These are phyloP conservation scores for pig (Sus scrofa) DNA, from an alignment of 2,113 vertebrate genomes.

Conservation along the genomic window DNA sequence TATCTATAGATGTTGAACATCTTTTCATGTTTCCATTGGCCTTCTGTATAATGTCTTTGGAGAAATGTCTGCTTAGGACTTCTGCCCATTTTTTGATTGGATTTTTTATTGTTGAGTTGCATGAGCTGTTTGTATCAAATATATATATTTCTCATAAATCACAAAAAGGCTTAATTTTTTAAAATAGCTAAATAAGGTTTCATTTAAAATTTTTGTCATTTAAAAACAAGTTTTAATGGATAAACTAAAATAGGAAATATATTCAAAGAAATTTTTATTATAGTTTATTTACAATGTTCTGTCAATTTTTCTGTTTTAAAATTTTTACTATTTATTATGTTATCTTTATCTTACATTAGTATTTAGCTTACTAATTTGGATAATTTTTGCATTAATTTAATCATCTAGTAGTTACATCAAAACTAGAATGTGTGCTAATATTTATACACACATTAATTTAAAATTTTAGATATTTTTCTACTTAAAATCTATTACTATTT, in stretches of 20 bases:
- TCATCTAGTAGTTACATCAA: not conserved
- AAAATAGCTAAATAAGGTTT: not conserved
- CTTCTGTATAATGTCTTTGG: not conserved
- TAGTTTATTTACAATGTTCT: no score
- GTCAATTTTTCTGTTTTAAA: not conserved
- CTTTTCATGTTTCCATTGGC: not conserved
- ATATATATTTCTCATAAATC: not conserved
- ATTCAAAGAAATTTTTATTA: no score
- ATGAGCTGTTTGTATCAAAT: not conserved
- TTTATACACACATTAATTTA: not conserved
- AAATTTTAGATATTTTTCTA: not conserved
- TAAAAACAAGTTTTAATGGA: no score
- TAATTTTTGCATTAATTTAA: not conserved
- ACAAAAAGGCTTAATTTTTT: not conserved
- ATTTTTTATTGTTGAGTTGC: not conserved
- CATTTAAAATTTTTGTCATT: no score
- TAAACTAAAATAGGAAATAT: no score
- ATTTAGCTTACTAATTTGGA: not conserved
- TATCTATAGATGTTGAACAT: not conserved
- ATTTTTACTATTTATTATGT: not conserved
- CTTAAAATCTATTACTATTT: slow-evolving; percentile 1
- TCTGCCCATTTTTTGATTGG: not conserved
- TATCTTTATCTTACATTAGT: not conserved
- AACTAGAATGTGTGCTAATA: not conserved
- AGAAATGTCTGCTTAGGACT: not conserved